Base-by-base conservation (phyloP, 2,888 invertebrate species). In the Agapostemon virescens region DNA sequence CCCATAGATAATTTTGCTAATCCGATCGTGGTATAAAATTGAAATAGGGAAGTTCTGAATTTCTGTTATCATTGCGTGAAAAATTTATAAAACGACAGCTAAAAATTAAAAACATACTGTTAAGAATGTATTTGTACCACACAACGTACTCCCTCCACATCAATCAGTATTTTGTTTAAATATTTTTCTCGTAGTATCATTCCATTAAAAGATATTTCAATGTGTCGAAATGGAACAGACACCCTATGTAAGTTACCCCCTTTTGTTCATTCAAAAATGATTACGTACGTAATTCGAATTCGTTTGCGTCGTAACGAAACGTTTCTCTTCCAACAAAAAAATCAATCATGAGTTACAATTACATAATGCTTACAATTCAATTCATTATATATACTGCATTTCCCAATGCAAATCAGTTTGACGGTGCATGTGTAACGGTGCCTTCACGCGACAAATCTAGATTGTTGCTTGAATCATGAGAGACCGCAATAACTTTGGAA, bases 401-500 rank as follows among this genome's bases (percentile, higher is more conserved):
- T 71, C 45, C 33, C 42, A 84, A 83, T 61, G 81, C 71, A 84
- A 81, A 64, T 42, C 73, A 38, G 45, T 71, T 71, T 77, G 61
- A 75, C 70, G 77, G 74, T 85, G 76, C 78, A 77, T 82, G 79
- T 74, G 77, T 78, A 84, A 76, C 72, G 69, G 70, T 82, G 82
- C 74, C 73, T 84, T 78, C 71, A 78, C 74, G 75, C 72, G 69
- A 63, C 38, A 79, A 66, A 71, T 66, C 71, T 71, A 69, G 52
- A 79, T 82, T 73, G 73, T 84, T 74, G 64, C 74, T 81, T 33
- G 79, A 80, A 61, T 74, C 83, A 78, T 70, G 68, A 84, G 81
- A 84, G 79, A 83, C 68, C 81, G 75, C 69, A 80, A 69, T 84
- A 75, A 84, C 83, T 76, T 74, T 64, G 70, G 69, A 77, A 81